These are phyloP conservation scores for Dendrolimus kikuchii DNA, from an alignment of 1,140 invertebrate genomes.

Conservation along the genomic window DNA sequence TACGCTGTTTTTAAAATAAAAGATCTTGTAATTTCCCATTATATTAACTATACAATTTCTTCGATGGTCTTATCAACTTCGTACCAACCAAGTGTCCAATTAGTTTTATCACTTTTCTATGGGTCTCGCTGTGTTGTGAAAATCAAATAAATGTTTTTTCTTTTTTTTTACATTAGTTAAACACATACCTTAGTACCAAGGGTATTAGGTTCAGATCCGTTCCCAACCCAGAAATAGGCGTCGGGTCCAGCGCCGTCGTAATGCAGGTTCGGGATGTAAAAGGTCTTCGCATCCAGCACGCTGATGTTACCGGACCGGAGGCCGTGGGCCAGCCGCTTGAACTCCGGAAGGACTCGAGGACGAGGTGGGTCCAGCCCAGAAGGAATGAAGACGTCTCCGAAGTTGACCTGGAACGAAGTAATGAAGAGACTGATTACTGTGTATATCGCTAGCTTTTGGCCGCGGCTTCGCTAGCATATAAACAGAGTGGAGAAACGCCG, in stretches of 20 bases:
- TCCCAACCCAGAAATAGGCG: slow-evolving; percentile 95
- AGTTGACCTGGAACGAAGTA: slow-evolving; percentile 81
- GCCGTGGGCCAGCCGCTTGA: slow-evolving; percentile 88
- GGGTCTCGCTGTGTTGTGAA: too few relatives aligned
- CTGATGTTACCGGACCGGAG: slow-evolving; percentile 92
- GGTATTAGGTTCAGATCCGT: slow-evolving; percentile 84
- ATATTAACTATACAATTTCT: too few relatives aligned
- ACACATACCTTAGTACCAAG: slow-evolving; percentile 83
- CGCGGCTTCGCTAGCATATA: too few relatives aligned
- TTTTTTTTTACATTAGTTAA: too few relatives aligned
- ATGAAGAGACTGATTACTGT: background rate
- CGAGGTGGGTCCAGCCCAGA: slow-evolving; percentile 81
- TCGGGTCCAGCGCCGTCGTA: slow-evolving; percentile 93
- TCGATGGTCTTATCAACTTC: too few relatives aligned
- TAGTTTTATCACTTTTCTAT: too few relatives aligned
- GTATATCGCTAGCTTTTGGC: too few relatives aligned
- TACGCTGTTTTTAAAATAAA: too few relatives aligned
- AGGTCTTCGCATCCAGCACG: slow-evolving; percentile 91
- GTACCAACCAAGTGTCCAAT: too few relatives aligned
- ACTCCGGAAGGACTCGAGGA: slow-evolving; percentile 85
- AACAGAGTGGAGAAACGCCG: too few relatives aligned
- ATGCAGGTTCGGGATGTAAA: slow-evolving; percentile 93
- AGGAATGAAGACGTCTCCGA: slow-evolving; percentile 88
- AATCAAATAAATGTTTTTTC: too few relatives aligned
- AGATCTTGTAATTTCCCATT: too few relatives aligned